phyloP scores from a whole-genome alignment of 1,140 invertebrate genomes.

The Ladona fulva region DNA sequence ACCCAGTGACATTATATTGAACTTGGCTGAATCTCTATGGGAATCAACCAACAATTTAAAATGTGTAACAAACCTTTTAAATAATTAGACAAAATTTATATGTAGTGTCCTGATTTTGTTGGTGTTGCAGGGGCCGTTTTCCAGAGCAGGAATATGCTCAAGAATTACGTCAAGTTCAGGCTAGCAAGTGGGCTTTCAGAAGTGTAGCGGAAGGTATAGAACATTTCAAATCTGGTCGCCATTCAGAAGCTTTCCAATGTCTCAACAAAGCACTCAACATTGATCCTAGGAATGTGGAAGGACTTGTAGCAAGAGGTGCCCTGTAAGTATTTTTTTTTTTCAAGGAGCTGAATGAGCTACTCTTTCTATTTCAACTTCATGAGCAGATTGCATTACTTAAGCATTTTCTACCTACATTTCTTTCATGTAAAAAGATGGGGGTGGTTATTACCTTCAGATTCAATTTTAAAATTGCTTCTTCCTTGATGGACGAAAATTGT shows the following conservation, averaged over 20 bases:
- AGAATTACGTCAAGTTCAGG: slow-evolving; percentile 77
- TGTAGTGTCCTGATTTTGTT: too few species aligned
- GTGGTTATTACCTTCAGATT: background rate
- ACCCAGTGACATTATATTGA: too few species aligned
- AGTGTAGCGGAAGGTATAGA: slow-evolving; percentile 87
- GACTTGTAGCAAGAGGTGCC: slow-evolving; percentile 83
- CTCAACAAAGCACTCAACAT: slow-evolving; percentile 88
- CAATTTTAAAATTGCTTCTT: background rate
- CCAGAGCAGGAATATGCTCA: slow-evolving; percentile 69
- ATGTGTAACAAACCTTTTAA: too few species aligned
- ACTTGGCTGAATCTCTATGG: too few species aligned
- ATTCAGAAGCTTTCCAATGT: slow-evolving; percentile 89
- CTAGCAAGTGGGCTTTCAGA: slow-evolving; percentile 84
- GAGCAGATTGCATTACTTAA: slow-evolving; percentile 9
- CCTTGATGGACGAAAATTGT: background rate
- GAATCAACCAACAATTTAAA: too few species aligned
- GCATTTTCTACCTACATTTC: too few species aligned
- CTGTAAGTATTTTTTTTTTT: slow-evolving; percentile 45
- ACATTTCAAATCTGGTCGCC: slow-evolving; percentile 82
- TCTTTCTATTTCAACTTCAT: background rate
- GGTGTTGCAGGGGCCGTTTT: slow-evolving; percentile 53
- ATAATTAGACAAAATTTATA: too few species aligned
- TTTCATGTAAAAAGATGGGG: too few species aligned
- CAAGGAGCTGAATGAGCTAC: background rate
- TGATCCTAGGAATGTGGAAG: slow-evolving; percentile 88